Evolutionary conservation across 1,140 invertebrate genomes (phyloP).

Genomic region (Hycleus phaleratus): DNA sequence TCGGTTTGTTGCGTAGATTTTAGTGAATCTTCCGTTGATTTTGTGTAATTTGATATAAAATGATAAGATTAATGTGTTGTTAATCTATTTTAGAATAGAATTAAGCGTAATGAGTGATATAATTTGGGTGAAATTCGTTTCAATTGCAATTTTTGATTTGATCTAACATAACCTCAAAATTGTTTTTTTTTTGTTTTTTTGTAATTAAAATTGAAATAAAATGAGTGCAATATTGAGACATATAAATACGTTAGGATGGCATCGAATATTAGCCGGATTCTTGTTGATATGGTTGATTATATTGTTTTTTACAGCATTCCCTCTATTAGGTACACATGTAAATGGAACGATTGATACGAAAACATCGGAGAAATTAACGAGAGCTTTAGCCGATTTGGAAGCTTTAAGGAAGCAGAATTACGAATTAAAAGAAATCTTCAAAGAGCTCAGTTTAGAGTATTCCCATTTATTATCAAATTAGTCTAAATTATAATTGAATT

Average conservation of each 20-base stretch:
- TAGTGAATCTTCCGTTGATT: too few relatives aligned
- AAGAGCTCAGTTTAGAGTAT: slow-evolving; percentile 37
- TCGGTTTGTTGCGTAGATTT: too few relatives aligned
- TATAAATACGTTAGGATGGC: slow-evolving; percentile 34
- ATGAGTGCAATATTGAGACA: slow-evolving; percentile 28
- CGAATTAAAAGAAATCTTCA: slow-evolving; percentile 37
- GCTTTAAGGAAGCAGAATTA: slow-evolving; percentile 36
- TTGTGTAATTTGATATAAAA: too few relatives aligned
- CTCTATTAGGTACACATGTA: slow-evolving; percentile 33
- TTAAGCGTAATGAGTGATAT: too few relatives aligned
- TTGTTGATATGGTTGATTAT: slow-evolving; percentile 36
- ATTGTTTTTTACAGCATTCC: slow-evolving; percentile 34
- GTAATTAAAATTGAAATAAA: too few relatives aligned
- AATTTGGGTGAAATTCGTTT: too few relatives aligned
- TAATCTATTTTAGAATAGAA: too few relatives aligned
- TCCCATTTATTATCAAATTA: neutral
- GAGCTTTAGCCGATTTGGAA: slow-evolving; percentile 36
- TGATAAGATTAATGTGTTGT: too few relatives aligned
- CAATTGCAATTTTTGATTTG: too few relatives aligned
- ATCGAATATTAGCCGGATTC: slow-evolving; percentile 35
- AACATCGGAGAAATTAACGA: slow-evolving; percentile 31
- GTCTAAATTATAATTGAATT: neutral
- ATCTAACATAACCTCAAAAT: too few relatives aligned
- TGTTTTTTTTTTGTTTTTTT: too few relatives aligned
- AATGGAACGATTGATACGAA: slow-evolving; percentile 25